Evolutionary conservation across 2,888 invertebrate species (phyloP).

Genomic region (Rosalia funebris): DNA sequence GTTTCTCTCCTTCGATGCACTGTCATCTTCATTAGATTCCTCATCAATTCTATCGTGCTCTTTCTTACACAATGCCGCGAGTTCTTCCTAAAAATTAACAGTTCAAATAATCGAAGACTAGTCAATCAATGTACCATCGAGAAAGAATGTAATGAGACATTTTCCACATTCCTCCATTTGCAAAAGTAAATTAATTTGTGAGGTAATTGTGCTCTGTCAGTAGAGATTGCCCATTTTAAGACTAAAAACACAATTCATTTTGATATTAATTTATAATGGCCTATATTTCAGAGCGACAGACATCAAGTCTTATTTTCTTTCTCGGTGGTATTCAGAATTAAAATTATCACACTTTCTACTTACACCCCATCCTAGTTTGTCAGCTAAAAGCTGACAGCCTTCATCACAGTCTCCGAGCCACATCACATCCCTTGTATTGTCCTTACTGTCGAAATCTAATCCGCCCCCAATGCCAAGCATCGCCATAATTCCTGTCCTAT

Average conservation of each 20-base stretch:
- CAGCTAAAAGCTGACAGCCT: slow-evolving; percentile 78
- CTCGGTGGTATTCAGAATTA: too few species aligned
- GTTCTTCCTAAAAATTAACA: slow-evolving; percentile 51
- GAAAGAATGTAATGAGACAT: too few species aligned
- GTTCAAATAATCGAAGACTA: too few species aligned
- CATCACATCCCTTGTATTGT: slow-evolving; percentile 79
- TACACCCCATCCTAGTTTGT: slow-evolving; percentile 83
- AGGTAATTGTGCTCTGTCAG: too few species aligned
- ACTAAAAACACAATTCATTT: too few species aligned
- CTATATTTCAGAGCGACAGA: too few species aligned
- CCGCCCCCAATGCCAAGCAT: slow-evolving; percentile 68
- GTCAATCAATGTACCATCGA: too few species aligned
- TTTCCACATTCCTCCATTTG: too few species aligned
- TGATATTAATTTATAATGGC: too few species aligned
- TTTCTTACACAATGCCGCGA: slow-evolving; percentile 40
- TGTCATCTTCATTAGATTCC: slow-evolving; percentile 19
- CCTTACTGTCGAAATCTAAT: slow-evolving; percentile 74
- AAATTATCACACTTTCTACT: slow-evolving; percentile 61
- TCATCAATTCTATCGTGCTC: slow-evolving; percentile 46
- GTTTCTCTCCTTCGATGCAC: neutral
- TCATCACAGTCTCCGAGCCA: slow-evolving; percentile 86
- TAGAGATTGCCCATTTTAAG: too few species aligned
- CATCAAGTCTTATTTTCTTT: too few species aligned
- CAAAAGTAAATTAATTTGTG: too few species aligned
- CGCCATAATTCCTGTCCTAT: slow-evolving; percentile 58